Percentiles rank a stretch among this genome's conserved stretches.
phyloP scores from a whole-genome alignment of 2,888 invertebrate genomes.

The Eupithecia dodoneata region DNA sequence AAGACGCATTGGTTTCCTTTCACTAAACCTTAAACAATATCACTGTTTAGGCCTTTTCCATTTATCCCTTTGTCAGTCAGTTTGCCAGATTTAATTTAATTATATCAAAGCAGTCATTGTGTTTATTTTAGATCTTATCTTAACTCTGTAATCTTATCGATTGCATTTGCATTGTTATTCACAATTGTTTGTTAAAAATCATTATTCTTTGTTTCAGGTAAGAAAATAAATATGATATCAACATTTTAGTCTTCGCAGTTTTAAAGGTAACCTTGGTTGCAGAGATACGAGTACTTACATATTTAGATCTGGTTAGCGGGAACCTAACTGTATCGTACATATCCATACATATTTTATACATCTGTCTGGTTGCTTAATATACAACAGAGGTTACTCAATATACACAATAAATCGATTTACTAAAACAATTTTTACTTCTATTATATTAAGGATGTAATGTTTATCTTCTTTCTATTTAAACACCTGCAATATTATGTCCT shows the following conservation, averaged over 20 bases:
- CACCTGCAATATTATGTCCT: constrained; percentile 26
- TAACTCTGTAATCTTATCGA: constrained; percentile 15
- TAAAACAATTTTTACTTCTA: constrained; percentile 13
- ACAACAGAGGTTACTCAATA: neutral
- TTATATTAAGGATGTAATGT: neutral
- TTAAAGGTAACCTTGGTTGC: neutral
- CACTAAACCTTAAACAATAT: neutral
- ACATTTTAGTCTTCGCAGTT: neutral
- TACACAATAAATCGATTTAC: neutral
- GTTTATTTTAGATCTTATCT: constrained; percentile 8
- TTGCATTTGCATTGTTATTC: constrained; percentile 9
- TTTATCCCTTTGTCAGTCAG: neutral
- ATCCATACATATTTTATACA: too few relatives aligned
- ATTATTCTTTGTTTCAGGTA: constrained; percentile 56
- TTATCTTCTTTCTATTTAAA: neutral
- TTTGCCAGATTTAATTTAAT: neutral
- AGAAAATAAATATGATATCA: constrained; percentile 31
- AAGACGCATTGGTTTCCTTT: neutral
- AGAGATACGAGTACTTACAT: neutral
- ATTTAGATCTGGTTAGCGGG: neutral
- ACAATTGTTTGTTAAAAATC: constrained; percentile 3
- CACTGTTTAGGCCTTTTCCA: neutral
- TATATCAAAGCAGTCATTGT: constrained; percentile 2
- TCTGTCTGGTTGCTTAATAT: neutral
- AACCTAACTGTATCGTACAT: neutral